These are phyloP conservation scores for Oryzias curvinotus DNA, from an alignment of 2,113 vertebrate genomes.

Conservation along the genomic window DNA sequence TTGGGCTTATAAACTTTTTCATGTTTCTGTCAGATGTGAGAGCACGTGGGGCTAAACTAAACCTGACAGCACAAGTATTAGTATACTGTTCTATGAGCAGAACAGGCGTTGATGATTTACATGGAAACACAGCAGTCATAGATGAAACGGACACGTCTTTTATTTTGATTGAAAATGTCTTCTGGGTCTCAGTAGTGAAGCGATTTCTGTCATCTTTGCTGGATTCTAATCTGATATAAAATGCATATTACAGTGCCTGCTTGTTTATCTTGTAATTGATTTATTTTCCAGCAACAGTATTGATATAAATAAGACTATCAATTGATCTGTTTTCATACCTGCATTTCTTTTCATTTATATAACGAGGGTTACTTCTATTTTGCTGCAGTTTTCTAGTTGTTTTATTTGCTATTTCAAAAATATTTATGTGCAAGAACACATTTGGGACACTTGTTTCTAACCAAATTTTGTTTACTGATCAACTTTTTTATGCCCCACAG, in stretches of 20 bases:
- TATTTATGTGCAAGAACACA: slow-evolving; percentile 53
- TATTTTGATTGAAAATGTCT: neutral
- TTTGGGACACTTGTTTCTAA: slow-evolving; percentile 61
- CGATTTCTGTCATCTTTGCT: neutral
- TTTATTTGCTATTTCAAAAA: slow-evolving; percentile 36
- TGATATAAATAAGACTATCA: neutral
- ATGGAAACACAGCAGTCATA: neutral
- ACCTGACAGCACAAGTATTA: neutral
- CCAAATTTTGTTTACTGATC: slow-evolving; percentile 63
- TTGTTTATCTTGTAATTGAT: slow-evolving; percentile 5
- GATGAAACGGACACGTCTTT: neutral
- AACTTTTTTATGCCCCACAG: no score
- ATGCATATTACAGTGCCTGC: slow-evolving; percentile 3
- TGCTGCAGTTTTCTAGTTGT: slow-evolving; percentile 2
- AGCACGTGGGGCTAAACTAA: slow-evolving; percentile 8
- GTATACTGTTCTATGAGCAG: neutral
- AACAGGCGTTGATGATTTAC: neutral
- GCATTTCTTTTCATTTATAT: slow-evolving; percentile 2
- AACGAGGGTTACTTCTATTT: slow-evolving; percentile 21
- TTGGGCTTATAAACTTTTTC: slow-evolving; percentile 13
- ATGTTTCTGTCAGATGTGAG: slow-evolving; percentile 14
- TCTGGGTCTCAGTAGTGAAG: neutral
- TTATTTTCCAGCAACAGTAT: slow-evolving; percentile 13
- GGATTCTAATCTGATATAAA: slow-evolving; percentile 12
- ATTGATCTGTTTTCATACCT: slow-evolving; percentile 14